phyloP scores from a whole-genome alignment of 2,797 vertebrate species.

The Oophaga sylvatica region DNA sequence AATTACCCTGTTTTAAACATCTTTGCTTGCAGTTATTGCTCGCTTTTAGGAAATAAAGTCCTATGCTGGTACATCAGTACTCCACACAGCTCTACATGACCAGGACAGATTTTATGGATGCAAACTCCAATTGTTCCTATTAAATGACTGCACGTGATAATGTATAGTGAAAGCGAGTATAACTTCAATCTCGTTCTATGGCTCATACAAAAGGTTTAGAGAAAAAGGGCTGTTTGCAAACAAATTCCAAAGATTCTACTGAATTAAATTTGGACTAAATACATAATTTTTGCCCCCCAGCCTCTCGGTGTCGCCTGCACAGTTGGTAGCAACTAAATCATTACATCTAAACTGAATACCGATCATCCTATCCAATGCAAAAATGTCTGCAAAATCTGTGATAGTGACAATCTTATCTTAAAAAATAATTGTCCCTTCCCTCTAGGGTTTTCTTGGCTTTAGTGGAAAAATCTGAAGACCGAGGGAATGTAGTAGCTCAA shows the following conservation, averaged over 20 bases:
- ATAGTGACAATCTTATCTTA: neutral
- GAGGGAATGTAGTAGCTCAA: constrained; percentile 92
- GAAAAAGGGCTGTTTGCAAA: neutral
- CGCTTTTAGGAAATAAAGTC: too few relatives aligned
- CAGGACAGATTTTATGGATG: too few relatives aligned
- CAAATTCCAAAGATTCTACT: neutral
- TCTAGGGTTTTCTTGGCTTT: constrained; percentile 91
- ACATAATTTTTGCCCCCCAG: neutral
- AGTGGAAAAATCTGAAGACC: constrained; percentile 89
- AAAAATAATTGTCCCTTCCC: constrained; percentile 2
- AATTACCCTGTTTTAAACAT: neutral
- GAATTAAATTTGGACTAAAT: neutral
- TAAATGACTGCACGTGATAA: neutral
- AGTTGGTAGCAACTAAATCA: neutral
- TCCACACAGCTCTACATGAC: too few relatives aligned
- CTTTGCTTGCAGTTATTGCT: neutral
- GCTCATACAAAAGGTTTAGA: neutral
- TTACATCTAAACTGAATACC: neutral
- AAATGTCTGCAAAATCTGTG: neutral
- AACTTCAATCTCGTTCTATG: too few relatives aligned
- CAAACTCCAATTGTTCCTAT: neutral
- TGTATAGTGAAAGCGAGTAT: too few relatives aligned
- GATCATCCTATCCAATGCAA: neutral
- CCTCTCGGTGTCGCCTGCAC: too few relatives aligned
- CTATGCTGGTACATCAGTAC: too few relatives aligned